A percentile compares a stretch with the other conserved stretches of the same genome.
Conservation (phyloP, 2,113 vertebrate genomes). For the Gopherus evgoodei region DNA sequence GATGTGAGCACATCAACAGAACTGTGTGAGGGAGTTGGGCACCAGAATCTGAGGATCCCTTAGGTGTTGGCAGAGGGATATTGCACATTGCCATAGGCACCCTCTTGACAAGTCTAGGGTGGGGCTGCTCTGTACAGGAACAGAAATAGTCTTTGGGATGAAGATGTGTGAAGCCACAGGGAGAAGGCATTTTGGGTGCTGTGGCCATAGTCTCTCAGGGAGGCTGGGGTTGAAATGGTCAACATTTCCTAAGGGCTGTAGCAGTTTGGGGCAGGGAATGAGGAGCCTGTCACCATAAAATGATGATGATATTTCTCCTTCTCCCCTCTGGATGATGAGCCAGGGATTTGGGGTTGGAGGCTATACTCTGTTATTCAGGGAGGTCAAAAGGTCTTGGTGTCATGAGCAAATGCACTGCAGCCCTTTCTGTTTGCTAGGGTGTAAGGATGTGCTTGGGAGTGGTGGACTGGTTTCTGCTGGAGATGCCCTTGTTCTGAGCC, state of each 20-base stretch:
- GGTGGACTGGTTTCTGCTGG: constrained; percentile 29
- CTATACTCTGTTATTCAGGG: constrained; percentile 30
- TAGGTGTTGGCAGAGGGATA: neutral
- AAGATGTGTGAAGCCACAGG: neutral
- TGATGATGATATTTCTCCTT: constrained; percentile 39
- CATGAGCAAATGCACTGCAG: constrained; percentile 39
- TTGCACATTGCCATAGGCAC: neutral
- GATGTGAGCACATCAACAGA: neutral
- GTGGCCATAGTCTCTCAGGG: neutral
- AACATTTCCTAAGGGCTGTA: neutral
- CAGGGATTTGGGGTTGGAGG: constrained; percentile 35
- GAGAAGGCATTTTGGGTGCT: neutral
- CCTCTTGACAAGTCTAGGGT: neutral
- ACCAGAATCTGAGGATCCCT: neutral
- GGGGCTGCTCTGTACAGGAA: neutral
- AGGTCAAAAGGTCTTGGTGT: constrained; percentile 61
- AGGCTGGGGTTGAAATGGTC: neutral
- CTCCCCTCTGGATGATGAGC: constrained; percentile 27
- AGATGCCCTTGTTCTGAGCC: neutral
- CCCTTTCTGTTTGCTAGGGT: constrained; percentile 55
- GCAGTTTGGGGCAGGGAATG: neutral
- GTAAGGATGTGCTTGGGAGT: neutral
- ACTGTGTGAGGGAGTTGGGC: neutral
- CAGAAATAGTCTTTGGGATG: neutral
- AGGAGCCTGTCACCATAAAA: neutral